A percentile compares a stretch with the other conserved stretches of the same genome.
phyloP scores from a whole-genome alignment of 2,888 invertebrate species.

The Cheiracanthium punctorium region DNA sequence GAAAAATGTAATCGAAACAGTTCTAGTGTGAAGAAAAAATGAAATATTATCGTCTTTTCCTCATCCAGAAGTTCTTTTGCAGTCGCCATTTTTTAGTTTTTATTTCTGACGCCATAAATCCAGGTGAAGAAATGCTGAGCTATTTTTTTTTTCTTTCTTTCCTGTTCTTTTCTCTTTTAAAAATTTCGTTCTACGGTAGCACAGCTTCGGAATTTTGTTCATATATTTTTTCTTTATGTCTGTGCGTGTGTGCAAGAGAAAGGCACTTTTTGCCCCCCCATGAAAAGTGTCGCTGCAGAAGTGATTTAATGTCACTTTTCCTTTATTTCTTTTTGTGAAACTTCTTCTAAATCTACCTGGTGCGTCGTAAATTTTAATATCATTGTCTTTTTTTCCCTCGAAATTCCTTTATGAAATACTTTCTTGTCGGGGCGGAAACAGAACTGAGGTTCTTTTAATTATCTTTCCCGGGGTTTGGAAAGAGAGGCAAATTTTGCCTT shows the following conservation, averaged over 20 bases:
- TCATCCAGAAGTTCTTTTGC: neutral
- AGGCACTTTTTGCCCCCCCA: neutral
- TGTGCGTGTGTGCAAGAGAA: neutral
- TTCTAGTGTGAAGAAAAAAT: neutral
- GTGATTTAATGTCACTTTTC: constrained; percentile 6
- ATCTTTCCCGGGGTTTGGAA: too few relatives aligned
- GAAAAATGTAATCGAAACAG: constrained; percentile 5
- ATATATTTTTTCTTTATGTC: too few relatives aligned
- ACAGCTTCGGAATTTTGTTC: neutral
- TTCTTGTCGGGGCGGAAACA: too few relatives aligned
- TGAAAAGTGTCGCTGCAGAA: neutral
- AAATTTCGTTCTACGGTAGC: neutral
- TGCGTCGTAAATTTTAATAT: constrained; percentile 5
- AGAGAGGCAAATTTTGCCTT: too few relatives aligned
- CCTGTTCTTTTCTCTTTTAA: neutral
- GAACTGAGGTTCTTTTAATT: too few relatives aligned
- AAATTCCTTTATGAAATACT: neutral
- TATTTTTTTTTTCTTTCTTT: neutral
- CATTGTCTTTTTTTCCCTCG: neutral
- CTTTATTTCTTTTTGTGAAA: neutral
- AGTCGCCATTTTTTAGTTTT: neutral
- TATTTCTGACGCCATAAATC: neutral
- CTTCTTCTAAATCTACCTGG: neutral
- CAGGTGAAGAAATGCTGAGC: neutral
- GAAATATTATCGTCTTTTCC: constrained; percentile 3